Percentiles rank a stretch among this genome's conserved stretches.
These are phyloP conservation scores for Chloromyia formosa DNA, from an alignment of 2,888 invertebrate species.

Conservation along the genomic window DNA sequence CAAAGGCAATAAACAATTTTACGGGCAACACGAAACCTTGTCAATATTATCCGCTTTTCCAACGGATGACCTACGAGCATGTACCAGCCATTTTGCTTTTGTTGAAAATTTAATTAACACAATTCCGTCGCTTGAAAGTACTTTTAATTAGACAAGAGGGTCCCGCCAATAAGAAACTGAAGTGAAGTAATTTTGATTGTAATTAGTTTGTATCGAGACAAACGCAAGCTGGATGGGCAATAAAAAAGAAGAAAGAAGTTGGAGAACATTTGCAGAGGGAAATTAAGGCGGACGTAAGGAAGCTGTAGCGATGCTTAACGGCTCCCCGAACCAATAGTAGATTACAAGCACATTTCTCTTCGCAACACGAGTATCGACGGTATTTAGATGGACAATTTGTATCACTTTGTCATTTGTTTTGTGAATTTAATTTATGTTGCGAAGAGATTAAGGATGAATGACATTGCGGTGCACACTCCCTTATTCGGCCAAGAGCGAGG, in stretches of 20 bases:
- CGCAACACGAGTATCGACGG: not conserved
- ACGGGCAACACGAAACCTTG: no score
- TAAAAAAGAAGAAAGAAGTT: not conserved
- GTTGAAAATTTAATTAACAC: slow-evolving; percentile 23
- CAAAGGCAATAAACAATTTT: no score
- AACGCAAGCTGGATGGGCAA: not conserved
- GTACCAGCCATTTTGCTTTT: slow-evolving; percentile 13
- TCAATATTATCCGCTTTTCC: no score
- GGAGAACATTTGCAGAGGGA: not conserved
- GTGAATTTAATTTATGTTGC: not conserved
- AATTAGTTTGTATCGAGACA: slow-evolving; percentile 20
- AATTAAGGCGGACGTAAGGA: slow-evolving; percentile 5
- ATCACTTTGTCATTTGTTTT: slow-evolving; percentile 27
- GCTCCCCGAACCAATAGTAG: not conserved
- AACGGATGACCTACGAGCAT: no score
- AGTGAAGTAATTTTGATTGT: slow-evolving; percentile 28
- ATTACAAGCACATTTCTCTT: not conserved
- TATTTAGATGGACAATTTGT: slow-evolving; percentile 23
- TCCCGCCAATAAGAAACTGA: not conserved
- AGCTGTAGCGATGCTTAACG: no score
- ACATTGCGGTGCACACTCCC: no score
- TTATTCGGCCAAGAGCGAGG: no score
- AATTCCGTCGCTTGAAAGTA: not conserved
- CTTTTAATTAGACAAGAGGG: slow-evolving; percentile 14
- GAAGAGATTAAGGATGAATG: no score